Percentiles rank a stretch among this genome's conserved stretches.
These are phyloP conservation scores for Laterallus jamaicensis DNA, from an alignment of 2,113 vertebrate species.

Conservation along the genomic window DNA sequence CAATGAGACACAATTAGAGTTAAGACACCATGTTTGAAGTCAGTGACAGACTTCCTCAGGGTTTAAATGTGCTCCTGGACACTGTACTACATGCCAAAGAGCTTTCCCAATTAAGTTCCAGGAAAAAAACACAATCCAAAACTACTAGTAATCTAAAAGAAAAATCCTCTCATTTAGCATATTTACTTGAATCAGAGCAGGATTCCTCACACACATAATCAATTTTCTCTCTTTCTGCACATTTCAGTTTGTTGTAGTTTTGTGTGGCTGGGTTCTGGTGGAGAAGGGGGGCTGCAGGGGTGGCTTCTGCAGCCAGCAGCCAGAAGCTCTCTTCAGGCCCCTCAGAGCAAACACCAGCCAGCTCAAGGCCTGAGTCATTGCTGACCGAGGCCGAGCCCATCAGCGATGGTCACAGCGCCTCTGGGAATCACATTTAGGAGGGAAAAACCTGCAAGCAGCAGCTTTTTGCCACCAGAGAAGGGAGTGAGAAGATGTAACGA, in stretches of 20 bases:
- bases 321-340: too few relatives aligned
- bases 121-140: accelerated
- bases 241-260: background rate
- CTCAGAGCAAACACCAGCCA: too few relatives aligned
- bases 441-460: too few relatives aligned
- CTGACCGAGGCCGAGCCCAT: too few relatives aligned
- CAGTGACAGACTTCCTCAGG: background rate
- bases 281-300: too few relatives aligned
- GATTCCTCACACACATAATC: background rate
- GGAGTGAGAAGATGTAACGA: too few relatives aligned
- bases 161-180: background rate
- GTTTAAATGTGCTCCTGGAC: background rate
- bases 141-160: background rate
- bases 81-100: background rate
- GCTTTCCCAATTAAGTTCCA: background rate
- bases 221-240: background rate
- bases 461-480: too few relatives aligned
- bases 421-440: too few relatives aligned
- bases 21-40: background rate
- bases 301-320: too few relatives aligned
- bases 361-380: too few relatives aligned
- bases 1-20: background rate
- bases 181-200: background rate
- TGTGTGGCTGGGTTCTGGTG: too few relatives aligned
- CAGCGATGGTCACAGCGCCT: too few relatives aligned